Conservation (phyloP, 2,797 vertebrate species). For the Rhinogobio ventralis region DNA sequence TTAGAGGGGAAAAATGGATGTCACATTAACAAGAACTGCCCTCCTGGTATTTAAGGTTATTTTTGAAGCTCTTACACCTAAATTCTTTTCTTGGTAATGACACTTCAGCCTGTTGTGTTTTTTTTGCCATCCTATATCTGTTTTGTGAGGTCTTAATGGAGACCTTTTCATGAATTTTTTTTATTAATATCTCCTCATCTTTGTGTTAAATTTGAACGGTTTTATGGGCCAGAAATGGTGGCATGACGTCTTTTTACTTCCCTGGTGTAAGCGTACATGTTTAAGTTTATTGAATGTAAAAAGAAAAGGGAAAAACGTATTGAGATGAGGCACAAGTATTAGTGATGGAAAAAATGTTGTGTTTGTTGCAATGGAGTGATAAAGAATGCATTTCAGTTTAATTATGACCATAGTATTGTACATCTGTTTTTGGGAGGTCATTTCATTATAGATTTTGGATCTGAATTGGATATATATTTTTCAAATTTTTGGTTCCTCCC, state of each 20-base stretch:
- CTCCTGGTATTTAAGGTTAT: conserved; percentile 65
- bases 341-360: conserved; percentile 2
- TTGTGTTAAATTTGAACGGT: conserved; percentile 32
- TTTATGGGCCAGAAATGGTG: conserved; percentile 50
- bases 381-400: conserved; percentile 64
- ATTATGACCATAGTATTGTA: conserved; percentile 58
- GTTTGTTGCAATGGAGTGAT: conserved; percentile 54
- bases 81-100: conserved; percentile 74
- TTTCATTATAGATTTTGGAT: conserved; percentile 24
- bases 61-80: conserved; percentile 81
- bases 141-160: conserved; percentile 21
- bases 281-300: conserved; percentile 75
- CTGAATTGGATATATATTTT: conserved; percentile 10
- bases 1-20: conserved; percentile 69
- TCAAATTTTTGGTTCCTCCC: conserved; percentile 6
- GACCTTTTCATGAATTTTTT: conserved; percentile 15
- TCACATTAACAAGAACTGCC: conserved; percentile 74
- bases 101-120: conserved; percentile 72
- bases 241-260: conserved; percentile 22
- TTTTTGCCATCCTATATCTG: conserved; percentile 57
- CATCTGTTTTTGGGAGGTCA: conserved; percentile 48
- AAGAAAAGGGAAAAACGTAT: conserved; percentile 61
- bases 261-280: conserved; percentile 61
- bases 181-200: background rate
- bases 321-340: conserved; percentile 61